Evolutionary conservation across 2,797 vertebrate genomes (phyloP).

Genomic region (Synanceia verrucosa): DNA sequence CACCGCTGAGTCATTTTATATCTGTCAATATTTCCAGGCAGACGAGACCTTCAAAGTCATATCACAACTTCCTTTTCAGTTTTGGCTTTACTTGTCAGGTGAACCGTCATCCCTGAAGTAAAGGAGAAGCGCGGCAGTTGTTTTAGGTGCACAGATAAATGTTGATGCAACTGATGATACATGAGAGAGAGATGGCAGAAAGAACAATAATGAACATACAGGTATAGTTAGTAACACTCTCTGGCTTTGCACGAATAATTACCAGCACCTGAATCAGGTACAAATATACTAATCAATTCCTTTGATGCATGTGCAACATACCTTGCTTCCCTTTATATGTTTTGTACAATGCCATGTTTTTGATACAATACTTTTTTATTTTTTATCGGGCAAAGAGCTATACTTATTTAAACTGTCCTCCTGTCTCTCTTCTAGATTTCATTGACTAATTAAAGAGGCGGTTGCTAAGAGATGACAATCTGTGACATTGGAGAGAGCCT

Average conservation of each 20-base stretch:
- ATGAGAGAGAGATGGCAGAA: background rate
- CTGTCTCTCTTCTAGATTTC: slow-evolving; percentile 63
- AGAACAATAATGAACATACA: background rate
- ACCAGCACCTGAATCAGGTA: background rate
- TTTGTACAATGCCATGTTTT: background rate
- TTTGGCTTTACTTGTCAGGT: slow-evolving; percentile 46
- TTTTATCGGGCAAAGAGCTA: slow-evolving; percentile 10
- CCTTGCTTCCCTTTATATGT: background rate
- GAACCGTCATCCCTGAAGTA: background rate
- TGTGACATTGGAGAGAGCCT: slow-evolving; percentile 63
- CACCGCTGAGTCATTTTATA: slow-evolving; percentile 17
- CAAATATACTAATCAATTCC: background rate
- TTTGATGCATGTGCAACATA: background rate
- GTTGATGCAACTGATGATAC: too few species aligned
- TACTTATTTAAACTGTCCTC: slow-evolving; percentile 56
- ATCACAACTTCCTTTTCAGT: slow-evolving; percentile 42
- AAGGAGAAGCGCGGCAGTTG: slow-evolving; percentile 6
- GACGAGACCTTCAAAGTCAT: slow-evolving; percentile 12
- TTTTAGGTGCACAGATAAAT: background rate
- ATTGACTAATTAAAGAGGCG: slow-evolving; percentile 80
- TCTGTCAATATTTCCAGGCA: slow-evolving; percentile 60
- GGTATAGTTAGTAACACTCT: background rate
- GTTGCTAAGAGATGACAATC: slow-evolving; percentile 84
- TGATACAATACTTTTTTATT: background rate
- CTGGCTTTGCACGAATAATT: background rate